Conservation (phyloP, 2,888 invertebrate species). For the Pandemis corylana region DNA sequence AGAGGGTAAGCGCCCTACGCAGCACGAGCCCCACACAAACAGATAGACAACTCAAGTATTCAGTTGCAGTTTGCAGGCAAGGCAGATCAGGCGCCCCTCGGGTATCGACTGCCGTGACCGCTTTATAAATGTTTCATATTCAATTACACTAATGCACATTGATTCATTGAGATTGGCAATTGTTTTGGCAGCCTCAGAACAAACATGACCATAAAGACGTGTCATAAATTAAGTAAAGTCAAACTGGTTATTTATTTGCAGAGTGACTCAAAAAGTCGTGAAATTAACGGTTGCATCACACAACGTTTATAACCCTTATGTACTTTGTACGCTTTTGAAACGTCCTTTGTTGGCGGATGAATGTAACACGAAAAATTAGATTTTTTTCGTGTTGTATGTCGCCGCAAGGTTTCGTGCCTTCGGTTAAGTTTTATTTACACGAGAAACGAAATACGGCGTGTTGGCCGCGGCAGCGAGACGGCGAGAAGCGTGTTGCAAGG, state of each 20-base stretch:
- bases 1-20: constrained; percentile 59
- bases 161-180: constrained; percentile 12
- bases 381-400: constrained; percentile 46
- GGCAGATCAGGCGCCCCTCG: constrained; percentile 47
- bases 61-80: constrained; percentile 55
- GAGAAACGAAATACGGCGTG: constrained; percentile 59
- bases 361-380: constrained; percentile 35
- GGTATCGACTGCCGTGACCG: constrained; percentile 42
- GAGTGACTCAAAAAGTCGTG: background rate
- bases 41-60: constrained; percentile 55
- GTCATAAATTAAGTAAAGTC: background rate
- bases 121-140: constrained; percentile 56
- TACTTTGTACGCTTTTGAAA: constrained; percentile 30
- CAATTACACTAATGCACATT: constrained; percentile 49
- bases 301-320: constrained; percentile 21
- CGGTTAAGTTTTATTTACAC: constrained; percentile 75
- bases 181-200: background rate
- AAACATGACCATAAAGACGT: background rate
- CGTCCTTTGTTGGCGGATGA: constrained; percentile 29
- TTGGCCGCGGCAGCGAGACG: constrained; percentile 50
- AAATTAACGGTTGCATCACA: constrained; percentile 17
- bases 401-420: constrained; percentile 63
- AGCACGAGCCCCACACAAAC: constrained; percentile 47
- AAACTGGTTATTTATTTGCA: background rate
- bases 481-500: constrained; percentile 58